Evolutionary conservation across 2,888 invertebrate species (phyloP), one percentile per base, ranked within the genome.

Genomic region (Tuberolachnus salignus): DNA sequence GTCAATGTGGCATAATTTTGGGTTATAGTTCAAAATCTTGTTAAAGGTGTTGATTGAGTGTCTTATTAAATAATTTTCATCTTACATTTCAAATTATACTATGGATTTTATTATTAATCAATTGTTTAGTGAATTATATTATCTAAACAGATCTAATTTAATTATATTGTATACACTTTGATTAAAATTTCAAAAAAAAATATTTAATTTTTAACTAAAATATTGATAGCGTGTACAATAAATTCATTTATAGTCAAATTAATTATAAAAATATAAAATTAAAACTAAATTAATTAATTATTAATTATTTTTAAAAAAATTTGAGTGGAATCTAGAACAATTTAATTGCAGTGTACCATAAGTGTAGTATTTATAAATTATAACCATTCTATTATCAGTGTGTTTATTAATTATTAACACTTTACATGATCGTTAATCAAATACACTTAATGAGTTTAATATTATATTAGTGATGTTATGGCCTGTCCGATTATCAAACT

Each of bases 311-410:
- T 66, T 66, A 49, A 55, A 21, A 19, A 53, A 46, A 71, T 46
- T 61, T 42, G 34, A 72, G 26, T 49, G 61, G 61, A 72, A 44
- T 26, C 34, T 61, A 61, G 72, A 72, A 72, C 72, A 72, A 72
- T 61, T 49, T 72, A 49, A 49, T 72, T 34, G 61, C 10, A 49
- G 19, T 26, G 34, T 59, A 61, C 23, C 42, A 71, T 46, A 57
- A 70, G 16, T 70, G 57, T 16, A 57, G 23, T 57, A 44, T 44
- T 63, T n/a, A 34, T 63, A 34, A 34, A 34, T 34, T 34, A 63
- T 63, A 49, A 21, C 14, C 6, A 19, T 67, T 71, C 23, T 57
- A 71, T 59, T 71, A 59, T 59, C 46, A 9, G 46, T 57, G 44
- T 55, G 44, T 55, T 44, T 57, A 46, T 57, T 67, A 49, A 69